These are phyloP conservation scores for Kuschelorhynchus macadamiae DNA, from an alignment of 2,888 invertebrate genomes.

Conservation along the genomic window DNA sequence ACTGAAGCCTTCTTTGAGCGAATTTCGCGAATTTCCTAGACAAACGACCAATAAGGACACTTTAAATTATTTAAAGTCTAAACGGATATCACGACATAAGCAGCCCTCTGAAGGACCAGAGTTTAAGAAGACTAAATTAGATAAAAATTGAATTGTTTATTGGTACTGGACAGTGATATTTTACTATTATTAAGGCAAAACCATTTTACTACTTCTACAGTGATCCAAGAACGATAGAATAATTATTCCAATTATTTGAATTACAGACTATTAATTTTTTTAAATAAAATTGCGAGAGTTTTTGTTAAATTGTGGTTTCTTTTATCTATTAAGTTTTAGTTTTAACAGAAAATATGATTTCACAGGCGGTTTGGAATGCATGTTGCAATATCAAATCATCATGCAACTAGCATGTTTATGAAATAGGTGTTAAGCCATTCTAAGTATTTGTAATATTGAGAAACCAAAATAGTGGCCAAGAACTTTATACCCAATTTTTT, in stretches of 20 bases:
- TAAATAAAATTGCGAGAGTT: conserved; percentile 16
- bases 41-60: conserved; percentile 62
- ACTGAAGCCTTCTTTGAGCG: conserved; percentile 61
- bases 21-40: conserved; percentile 58
- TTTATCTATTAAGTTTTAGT: neutral
- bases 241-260: neutral
- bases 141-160: conserved; percentile 12
- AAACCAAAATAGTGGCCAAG: too few relatives aligned
- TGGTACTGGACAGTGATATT: conserved; percentile 26
- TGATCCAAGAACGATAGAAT: neutral
- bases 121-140: conserved; percentile 60
- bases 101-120: conserved; percentile 57
- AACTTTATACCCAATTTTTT: too few relatives aligned
- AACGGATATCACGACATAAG: conserved; percentile 66
- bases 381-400: too few relatives aligned
- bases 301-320: neutral
- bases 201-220: neutral
- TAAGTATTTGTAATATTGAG: too few relatives aligned
- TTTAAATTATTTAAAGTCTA: conserved; percentile 66
- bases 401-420: too few relatives aligned
- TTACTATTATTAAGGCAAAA: conserved; percentile 23
- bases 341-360: too few relatives aligned
- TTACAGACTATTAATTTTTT: conserved; percentile 3
- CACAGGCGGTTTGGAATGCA: too few relatives aligned
- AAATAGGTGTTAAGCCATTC: too few relatives aligned